Conservation (phyloP, 2,113 vertebrate genomes). For the Fulica atra region DNA sequence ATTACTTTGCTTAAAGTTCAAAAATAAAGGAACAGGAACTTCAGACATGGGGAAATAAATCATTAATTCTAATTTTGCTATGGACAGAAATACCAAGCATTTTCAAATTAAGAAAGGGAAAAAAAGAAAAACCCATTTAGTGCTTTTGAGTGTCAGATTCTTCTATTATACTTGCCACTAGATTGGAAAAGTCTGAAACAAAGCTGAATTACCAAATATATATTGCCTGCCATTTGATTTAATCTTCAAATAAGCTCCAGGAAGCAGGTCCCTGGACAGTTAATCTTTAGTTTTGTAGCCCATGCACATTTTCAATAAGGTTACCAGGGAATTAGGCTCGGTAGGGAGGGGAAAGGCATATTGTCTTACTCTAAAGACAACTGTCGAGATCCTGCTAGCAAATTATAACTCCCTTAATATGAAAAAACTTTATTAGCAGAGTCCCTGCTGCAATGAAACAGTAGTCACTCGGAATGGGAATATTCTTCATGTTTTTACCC, state of each 20-base stretch:
- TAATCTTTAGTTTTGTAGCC: slow-evolving; percentile 83
- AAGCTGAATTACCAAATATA: slow-evolving; percentile 77
- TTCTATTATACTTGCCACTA: slow-evolving; percentile 61
- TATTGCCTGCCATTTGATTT: slow-evolving; percentile 82
- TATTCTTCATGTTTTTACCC: neutral
- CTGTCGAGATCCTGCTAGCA: slow-evolving; percentile 54
- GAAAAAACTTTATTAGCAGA: slow-evolving; percentile 64
- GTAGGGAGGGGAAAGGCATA: slow-evolving; percentile 62
- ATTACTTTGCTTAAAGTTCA: slow-evolving; percentile 42
- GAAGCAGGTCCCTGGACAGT: slow-evolving; percentile 79
- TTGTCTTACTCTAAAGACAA: slow-evolving; percentile 71
- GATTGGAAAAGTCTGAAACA: slow-evolving; percentile 66
- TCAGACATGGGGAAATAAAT: slow-evolving; percentile 61
- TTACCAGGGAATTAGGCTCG: slow-evolving; percentile 76
- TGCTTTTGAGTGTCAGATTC: slow-evolving; percentile 56
- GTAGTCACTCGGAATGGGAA: neutral
- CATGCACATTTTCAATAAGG: slow-evolving; percentile 81
- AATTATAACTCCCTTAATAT: slow-evolving; percentile 65
- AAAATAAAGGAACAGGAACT: slow-evolving; percentile 57
- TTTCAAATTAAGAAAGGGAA: neutral
- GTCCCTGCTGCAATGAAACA: neutral
- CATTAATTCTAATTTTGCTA: slow-evolving; percentile 58
- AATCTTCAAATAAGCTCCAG: slow-evolving; percentile 82
- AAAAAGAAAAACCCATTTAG: slow-evolving; percentile 30
- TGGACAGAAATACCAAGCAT: slow-evolving; percentile 50